Base-by-base conservation (phyloP, 1,140 invertebrate species). In the Bemisia tabaci region DNA sequence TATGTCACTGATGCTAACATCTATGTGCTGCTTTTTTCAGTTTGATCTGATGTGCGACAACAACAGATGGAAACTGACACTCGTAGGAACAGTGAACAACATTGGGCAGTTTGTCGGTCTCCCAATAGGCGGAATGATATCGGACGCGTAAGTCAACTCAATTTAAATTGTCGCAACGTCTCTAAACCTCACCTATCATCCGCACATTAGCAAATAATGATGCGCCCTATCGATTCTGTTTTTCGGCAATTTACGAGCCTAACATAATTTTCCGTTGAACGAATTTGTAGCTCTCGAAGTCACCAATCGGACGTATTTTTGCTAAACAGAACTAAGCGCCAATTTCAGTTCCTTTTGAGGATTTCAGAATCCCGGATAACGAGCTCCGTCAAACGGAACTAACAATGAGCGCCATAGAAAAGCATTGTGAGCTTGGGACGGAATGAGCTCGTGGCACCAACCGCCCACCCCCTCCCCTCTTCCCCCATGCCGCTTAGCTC, bases 81-180 rank as follows among this genome's bases (percentile, higher is more conserved):
- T 89, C 65, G 82, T 89, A 22, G 87, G 87, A 26, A 88, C 87
- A 2, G 78, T 87, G 9, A 87, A 87, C 73, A 88, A 85, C 73
- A 73, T 86, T 33, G 87, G 86, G 33, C 85, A 87, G 75, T 83
- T 89, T 69, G 76, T 88, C 11, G 85, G 86, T 12, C 77, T 89
- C 69, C 83, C 85, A 11, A 79, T 89, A 39, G 78, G 84, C 17
- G 86, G 87, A 64, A 80, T 84, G 67, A 75, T 88, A 9, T 87
- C 87, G 2, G 87, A 89, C 75, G 81, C 79, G 83, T 86, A 70
- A 73, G 70, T 24, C 22, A 22, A 39, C 0, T 1, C 0, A 21
- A 48, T 17, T 48, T 2, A 9, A 2, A 23, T n/a, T n/a, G n/a
- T n/a, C n/a, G n/a, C n/a, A n/a, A n/a, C 11, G 9, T 11, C n/a